Evolutionary conservation across 1,140 invertebrate genomes (phyloP).

Genomic region (Sitophilus oryzae): DNA sequence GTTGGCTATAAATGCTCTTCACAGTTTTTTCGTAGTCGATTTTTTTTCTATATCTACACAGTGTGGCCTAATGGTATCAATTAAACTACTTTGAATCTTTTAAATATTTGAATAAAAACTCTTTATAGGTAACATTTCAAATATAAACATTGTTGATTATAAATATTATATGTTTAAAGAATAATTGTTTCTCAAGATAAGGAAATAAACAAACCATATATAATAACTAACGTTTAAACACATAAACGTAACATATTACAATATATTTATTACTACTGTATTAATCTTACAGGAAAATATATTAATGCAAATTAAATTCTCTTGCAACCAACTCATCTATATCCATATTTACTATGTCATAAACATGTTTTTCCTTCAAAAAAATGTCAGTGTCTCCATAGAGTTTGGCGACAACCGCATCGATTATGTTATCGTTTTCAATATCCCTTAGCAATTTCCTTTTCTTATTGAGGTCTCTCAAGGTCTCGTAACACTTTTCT

Average conservation of each 20-base stretch:
- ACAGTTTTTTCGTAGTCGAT: conserved; percentile 31
- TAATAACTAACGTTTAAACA: conserved; percentile 26
- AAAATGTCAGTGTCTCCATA: conserved; percentile 34
- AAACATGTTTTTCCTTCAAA: conserved; percentile 28
- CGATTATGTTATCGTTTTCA: conserved; percentile 31
- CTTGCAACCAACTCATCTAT: too few relatives aligned
- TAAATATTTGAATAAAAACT: too few relatives aligned
- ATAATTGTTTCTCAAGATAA: too few relatives aligned
- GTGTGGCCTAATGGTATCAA: conserved; percentile 27
- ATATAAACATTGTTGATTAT: too few relatives aligned
- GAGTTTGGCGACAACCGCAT: conserved; percentile 28
- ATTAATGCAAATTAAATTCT: too few relatives aligned
- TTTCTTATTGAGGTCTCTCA: conserved; percentile 37
- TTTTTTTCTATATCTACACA: conserved; percentile 24
- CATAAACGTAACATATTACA: conserved; percentile 27
- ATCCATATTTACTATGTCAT: conserved; percentile 24
- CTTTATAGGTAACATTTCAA: too few relatives aligned
- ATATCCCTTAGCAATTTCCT: conserved; percentile 33
- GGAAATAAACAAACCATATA: conserved; percentile 29
- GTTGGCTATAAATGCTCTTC: conserved; percentile 25
- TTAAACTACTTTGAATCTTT: conserved; percentile 23
- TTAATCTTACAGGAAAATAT: too few relatives aligned
- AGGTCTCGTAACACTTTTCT: conserved; percentile 27
- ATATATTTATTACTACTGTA: conserved; percentile 25
- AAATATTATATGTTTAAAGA: too few relatives aligned